phyloP scores from a whole-genome alignment of 1,140 invertebrate species.

The Bemisia tabaci region DNA sequence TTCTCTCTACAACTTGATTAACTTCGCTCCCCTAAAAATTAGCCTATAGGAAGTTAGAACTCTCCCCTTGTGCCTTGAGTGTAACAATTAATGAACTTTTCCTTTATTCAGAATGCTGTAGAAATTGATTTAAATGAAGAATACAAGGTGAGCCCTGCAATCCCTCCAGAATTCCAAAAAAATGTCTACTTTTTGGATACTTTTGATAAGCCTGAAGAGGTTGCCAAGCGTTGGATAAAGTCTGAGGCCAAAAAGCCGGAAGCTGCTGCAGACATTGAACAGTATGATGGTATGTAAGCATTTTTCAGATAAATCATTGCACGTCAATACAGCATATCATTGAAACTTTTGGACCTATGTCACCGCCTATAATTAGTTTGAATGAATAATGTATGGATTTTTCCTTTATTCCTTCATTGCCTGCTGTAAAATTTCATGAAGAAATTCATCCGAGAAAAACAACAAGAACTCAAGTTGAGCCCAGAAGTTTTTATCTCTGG shows the following conservation, averaged over 20 bases:
- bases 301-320: conserved; percentile 11
- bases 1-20: too few relatives aligned
- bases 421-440: background rate
- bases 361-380: background rate
- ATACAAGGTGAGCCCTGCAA: background rate
- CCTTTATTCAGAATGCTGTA: background rate
- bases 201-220: conserved; percentile 66
- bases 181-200: conserved; percentile 60
- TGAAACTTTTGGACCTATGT: background rate
- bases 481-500: too few relatives aligned
- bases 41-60: too few relatives aligned
- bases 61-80: too few relatives aligned
- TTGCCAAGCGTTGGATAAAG: conserved; percentile 67
- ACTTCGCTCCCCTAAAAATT: too few relatives aligned
- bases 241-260: conserved; percentile 91
- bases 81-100: too few relatives aligned
- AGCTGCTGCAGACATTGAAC: conserved; percentile 78
- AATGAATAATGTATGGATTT: background rate
- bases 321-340: background rate
- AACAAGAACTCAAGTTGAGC: too few relatives aligned
- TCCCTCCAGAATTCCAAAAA: background rate
- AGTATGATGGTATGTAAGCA: conserved; percentile 73
- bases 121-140: background rate
- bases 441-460: too few relatives aligned
- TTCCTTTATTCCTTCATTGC: background rate